phyloP scores from a whole-genome alignment of 2,113 vertebrate species.

The Apteryx owenii region DNA sequence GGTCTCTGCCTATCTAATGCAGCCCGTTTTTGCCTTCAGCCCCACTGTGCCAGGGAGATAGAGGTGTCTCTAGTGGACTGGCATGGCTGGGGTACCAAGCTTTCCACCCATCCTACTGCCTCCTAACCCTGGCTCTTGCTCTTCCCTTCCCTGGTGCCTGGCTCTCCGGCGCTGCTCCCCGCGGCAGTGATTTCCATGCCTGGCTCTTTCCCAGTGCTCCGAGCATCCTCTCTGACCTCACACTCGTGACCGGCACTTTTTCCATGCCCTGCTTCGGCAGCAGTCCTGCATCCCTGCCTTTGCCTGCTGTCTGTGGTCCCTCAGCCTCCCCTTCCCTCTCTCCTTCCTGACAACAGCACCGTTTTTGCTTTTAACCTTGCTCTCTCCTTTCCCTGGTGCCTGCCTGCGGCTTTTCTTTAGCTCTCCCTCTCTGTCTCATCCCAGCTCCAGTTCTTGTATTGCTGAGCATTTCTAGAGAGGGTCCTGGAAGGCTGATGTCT shows the following conservation, averaged over 20 bases:
- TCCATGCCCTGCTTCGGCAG: not conserved
- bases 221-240: not conserved
- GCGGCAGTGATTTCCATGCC: not conserved
- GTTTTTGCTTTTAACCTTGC: not conserved
- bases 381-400: not conserved
- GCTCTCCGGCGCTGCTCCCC: not conserved
- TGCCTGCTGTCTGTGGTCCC: not conserved
- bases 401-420: not conserved
- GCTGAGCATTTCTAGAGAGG: not conserved
- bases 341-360: not conserved
- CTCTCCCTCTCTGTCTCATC: not conserved
- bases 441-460: not conserved
- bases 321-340: not conserved
- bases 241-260: fast-evolving
- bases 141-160: not conserved
- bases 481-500: not conserved
- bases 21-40: not conserved
- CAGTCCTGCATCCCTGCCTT: not conserved
- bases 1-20: fast-evolving
- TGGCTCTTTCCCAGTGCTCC: not conserved
- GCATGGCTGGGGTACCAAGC: fast-evolving
- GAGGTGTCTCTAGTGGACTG: not conserved
- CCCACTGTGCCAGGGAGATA: not conserved
- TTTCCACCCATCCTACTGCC: not conserved
- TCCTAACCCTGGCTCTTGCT: not conserved